These are phyloP conservation scores for Seriola rivoliana DNA, from an alignment of 2,113 vertebrate genomes.

Conservation along the genomic window DNA sequence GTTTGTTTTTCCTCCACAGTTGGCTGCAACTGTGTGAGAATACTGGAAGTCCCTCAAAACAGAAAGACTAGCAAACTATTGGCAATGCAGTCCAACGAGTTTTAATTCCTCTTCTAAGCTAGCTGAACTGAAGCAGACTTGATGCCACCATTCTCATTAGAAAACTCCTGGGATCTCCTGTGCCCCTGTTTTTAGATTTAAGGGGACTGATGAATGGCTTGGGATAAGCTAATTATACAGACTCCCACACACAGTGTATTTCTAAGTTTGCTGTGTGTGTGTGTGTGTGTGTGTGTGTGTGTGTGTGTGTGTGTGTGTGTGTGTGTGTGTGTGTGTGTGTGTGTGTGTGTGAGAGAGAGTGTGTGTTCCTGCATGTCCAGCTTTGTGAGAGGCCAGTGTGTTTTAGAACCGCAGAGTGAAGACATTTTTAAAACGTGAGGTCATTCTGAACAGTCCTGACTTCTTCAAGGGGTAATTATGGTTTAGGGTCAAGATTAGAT, in stretches of 20 bases:
- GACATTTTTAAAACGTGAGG: slow-evolving; percentile 30
- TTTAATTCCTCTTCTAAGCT: slow-evolving; percentile 17
- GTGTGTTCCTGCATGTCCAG: slow-evolving; percentile 2
- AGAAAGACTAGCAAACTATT: neutral
- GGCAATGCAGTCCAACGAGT: slow-evolving; percentile 19
- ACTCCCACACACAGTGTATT: slow-evolving; percentile 12
- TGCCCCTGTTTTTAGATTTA: slow-evolving; percentile 56
- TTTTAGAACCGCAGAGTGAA: slow-evolving; percentile 25
- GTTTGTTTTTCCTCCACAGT: too few species aligned
- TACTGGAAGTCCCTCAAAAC: neutral
- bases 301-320: too few species aligned
- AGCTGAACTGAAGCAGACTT: slow-evolving; percentile 17
- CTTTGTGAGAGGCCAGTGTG: slow-evolving; percentile 1
- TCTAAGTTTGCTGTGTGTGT: neutral
- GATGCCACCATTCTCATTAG: slow-evolving; percentile 38
- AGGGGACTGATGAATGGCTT: slow-evolving; percentile 47
- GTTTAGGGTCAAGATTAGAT: slow-evolving; percentile 23
- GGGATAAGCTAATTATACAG: slow-evolving; percentile 57
- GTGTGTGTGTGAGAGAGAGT: neutral
- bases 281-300: neutral
- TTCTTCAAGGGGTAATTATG: slow-evolving; percentile 14
- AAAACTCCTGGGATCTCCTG: slow-evolving; percentile 38
- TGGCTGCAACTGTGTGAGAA: neutral
- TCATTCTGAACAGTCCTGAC: slow-evolving; percentile 27
- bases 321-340: neutral